phyloP scores from a whole-genome alignment of 1,140 invertebrate genomes.

The Lucilia cuprina region DNA sequence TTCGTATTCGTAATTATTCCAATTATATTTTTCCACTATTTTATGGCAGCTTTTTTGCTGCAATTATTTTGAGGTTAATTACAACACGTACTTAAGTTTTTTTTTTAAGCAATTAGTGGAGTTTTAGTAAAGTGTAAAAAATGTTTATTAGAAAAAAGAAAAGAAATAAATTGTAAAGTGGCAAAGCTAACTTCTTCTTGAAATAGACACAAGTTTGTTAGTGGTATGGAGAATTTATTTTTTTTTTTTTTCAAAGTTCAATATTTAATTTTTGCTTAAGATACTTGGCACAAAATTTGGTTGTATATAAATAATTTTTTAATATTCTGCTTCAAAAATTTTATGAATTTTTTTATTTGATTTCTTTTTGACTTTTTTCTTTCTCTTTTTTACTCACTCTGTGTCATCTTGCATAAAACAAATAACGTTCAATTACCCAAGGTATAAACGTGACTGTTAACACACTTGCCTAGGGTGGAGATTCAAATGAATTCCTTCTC shows the following conservation, averaged over 20 bases:
- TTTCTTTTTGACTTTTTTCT: not conserved
- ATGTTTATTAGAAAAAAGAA: not conserved
- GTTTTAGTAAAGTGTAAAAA: not conserved
- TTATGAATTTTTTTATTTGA: not conserved
- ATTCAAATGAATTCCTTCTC: not conserved
- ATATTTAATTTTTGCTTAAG: not conserved
- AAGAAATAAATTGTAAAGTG: not conserved
- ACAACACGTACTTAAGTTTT: not conserved
- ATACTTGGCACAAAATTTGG: not conserved
- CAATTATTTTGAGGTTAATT: not conserved
- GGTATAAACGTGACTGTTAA: constrained; percentile 27
- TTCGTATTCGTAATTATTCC: too few relatives aligned
- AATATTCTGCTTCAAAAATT: not conserved
- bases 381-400: not conserved
- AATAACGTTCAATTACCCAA: constrained; percentile 26
- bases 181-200: not conserved
- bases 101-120: not conserved
- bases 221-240: not conserved
- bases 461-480: not conserved
- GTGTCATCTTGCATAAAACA: not conserved
- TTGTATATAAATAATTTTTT: not conserved
- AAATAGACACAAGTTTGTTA: too few relatives aligned
- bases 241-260: not conserved
- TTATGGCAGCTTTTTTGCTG: not conserved
- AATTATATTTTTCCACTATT: too few relatives aligned